phyloP scores from a whole-genome alignment of 2,113 vertebrate genomes.

The Meleagris gallopavo region DNA sequence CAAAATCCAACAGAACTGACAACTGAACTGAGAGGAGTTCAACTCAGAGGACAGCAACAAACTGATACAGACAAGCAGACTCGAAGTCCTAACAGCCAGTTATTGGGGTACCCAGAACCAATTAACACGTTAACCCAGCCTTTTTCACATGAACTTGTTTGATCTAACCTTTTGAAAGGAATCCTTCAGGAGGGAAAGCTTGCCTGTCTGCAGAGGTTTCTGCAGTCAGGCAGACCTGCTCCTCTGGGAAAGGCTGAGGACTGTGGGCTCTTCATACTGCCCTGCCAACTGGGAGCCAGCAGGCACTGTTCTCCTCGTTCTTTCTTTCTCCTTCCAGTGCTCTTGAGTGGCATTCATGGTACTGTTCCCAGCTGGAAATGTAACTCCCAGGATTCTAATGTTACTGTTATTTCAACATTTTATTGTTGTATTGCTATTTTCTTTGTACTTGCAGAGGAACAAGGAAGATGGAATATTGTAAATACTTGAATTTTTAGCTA shows the following conservation, averaged over 20 bases:
- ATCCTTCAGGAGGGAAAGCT: not conserved
- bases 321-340: not conserved
- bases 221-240: fast-evolving
- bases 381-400: not conserved
- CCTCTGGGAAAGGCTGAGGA: not conserved
- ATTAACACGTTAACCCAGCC: not conserved
- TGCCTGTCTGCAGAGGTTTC: not conserved
- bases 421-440: not conserved
- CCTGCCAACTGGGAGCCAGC: not conserved
- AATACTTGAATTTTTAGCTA: not conserved
- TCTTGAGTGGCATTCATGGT: not conserved
- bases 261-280: not conserved
- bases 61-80: not conserved
- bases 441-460: not conserved
- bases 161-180: not conserved
- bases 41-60: not conserved
- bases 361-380: not conserved
- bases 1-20: not conserved
- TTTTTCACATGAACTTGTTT: not conserved
- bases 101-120: not conserved
- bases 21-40: not conserved
- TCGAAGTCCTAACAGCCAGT: not conserved
- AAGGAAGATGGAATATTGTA: not conserved
- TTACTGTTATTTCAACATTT: not conserved
- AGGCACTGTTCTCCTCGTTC: not conserved